Evolutionary conservation across 2,797 vertebrate species (phyloP), one percentile per base, ranked within the genome.

Genomic region (Perdix hodgsoniae): DNA sequence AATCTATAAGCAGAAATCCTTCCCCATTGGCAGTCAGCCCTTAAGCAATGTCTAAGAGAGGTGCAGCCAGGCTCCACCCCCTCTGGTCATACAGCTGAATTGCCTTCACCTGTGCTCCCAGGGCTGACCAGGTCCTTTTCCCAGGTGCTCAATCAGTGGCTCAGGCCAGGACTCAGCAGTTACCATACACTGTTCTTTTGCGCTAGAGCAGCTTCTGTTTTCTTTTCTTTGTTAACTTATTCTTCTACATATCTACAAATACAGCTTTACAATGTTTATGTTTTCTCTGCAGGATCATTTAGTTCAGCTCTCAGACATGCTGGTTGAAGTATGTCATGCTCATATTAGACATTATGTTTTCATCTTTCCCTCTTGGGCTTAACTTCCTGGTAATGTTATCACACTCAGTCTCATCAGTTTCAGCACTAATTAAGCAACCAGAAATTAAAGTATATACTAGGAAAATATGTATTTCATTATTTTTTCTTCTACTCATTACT

Each of bases 381-480:
- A 87, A 81, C 74, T 86, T 95, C 42, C 67, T 93, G 73, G 83
- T 85, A 86, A 65, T 66, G 89, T 64, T 90, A 78, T 89, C 74
- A 50, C 40, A 47, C 45, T 74, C 74, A 73, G 74, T 33, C 70
- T 91, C 91, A 92, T 94, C 92, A 80, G 60, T 78, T 93, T 90
- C 79, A 96, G 79, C 33, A 75, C 87, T 80, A 94, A 95, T 86
- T 86, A 95, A 93, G 91, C 66, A 92, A 82, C 87, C 89, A 80
- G 44, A 73, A 93, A 92, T 93, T 94, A 94, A 81, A 93, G 83
- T 56, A 86, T 40, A 67, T 77, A 56, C 42, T 37, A 86, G 54
- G 63, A 95, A 67, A 61, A 88, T 91, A 89, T 40, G 10, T 54
- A 67, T 60, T 77, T 82, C 3, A 1, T 88, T 91, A 91, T 76